These are phyloP conservation scores for Plagodis dolabraria DNA, from an alignment of 2,888 invertebrate genomes.

Conservation along the genomic window DNA sequence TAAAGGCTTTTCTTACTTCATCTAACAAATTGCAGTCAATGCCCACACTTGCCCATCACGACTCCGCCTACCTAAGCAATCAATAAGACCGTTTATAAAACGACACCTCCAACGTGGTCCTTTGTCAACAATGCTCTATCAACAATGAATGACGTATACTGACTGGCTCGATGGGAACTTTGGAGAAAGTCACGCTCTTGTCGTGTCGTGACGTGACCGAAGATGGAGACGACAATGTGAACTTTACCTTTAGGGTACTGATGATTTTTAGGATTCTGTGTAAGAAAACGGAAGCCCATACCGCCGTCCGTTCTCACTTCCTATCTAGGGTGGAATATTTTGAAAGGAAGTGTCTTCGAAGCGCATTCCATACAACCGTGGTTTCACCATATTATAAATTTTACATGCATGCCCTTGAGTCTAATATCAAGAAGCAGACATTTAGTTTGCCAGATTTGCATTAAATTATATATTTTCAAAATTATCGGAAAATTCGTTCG, in stretches of 20 bases:
- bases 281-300: not conserved
- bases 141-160: slow-evolving; percentile 38
- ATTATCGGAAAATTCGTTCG: too few species aligned
- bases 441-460: too few species aligned
- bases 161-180: slow-evolving; percentile 41
- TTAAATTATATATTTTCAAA: too few species aligned
- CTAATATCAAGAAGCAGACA: too few species aligned
- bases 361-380: too few species aligned
- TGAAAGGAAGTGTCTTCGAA: too few species aligned
- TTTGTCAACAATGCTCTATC: slow-evolving; percentile 31
- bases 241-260: slow-evolving; percentile 1
- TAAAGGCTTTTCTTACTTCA: too few species aligned
- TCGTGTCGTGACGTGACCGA: slow-evolving; percentile 26
- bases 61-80: slow-evolving; percentile 17
- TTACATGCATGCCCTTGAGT: too few species aligned
- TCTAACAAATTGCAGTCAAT: not conserved
- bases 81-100: slow-evolving; percentile 16
- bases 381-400: too few species aligned
- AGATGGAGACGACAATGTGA: slow-evolving; percentile 10
- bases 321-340: too few species aligned
- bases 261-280: too few species aligned
- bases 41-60: slow-evolving; percentile 21
- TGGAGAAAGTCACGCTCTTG: not conserved
- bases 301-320: not conserved
- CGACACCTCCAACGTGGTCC: slow-evolving; percentile 22